Conservation (phyloP, 1,140 invertebrate genomes). For the Habropoda laboriosa region DNA sequence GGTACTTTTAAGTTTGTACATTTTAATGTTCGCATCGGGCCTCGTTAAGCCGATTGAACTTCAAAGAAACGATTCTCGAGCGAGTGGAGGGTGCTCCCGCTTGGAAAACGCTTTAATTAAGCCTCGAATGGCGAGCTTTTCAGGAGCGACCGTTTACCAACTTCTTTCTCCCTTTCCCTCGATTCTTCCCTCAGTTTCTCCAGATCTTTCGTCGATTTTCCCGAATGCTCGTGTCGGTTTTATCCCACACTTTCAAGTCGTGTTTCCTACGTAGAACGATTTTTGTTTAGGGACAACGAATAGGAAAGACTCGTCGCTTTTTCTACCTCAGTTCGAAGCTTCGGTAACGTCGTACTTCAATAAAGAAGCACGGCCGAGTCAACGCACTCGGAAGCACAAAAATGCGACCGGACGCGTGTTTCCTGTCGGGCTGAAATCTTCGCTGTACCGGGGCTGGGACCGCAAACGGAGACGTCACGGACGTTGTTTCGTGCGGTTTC, state of each 20-base stretch:
- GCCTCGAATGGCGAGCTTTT: not conserved
- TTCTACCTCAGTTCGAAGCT: no score
- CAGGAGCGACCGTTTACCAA: not conserved
- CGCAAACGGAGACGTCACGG: conserved; percentile 17
- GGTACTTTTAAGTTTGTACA: not conserved
- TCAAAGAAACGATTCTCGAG: conserved; percentile 32
- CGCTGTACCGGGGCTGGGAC: conserved; percentile 27
- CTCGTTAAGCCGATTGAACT: conserved; percentile 31
- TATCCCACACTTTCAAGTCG: no score
- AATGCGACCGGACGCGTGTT: conserved; percentile 66
- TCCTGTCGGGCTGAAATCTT: conserved; percentile 69
- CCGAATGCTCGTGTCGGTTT: no score
- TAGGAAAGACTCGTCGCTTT: no score
- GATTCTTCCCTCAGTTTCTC: no score
- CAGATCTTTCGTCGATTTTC: no score
- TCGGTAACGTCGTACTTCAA: no score
- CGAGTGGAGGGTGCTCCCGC: not conserved
- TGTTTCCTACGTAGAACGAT: no score
- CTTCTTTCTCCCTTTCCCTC: no score
- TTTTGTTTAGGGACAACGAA: no score
- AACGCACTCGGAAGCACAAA: conserved; percentile 22
- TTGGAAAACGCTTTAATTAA: conserved; percentile 38
- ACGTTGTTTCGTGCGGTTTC: conserved; percentile 61
- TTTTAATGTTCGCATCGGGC: conserved; percentile 16
- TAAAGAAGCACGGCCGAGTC: not conserved